Percentiles rank a stretch among this genome's conserved stretches.
These are phyloP conservation scores for Conchocele bisecta DNA, from an alignment of 2,888 invertebrate species.

Conservation along the genomic window DNA sequence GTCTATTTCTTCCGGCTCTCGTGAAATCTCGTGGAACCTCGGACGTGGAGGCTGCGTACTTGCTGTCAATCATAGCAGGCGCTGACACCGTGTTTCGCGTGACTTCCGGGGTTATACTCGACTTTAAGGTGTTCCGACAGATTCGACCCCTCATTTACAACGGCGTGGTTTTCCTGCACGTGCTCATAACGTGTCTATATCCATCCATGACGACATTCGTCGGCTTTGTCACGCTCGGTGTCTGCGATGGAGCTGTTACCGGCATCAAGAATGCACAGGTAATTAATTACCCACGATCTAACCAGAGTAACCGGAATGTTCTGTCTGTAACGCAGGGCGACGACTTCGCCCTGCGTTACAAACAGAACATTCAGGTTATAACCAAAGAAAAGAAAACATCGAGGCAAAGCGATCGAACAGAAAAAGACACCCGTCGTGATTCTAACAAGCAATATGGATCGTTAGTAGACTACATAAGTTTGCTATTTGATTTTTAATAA, in stretches of 20 bases:
- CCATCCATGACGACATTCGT: slow-evolving; percentile 47
- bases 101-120: slow-evolving; percentile 64
- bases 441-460: too few species aligned
- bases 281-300: too few species aligned
- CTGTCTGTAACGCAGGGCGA: too few species aligned
- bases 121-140: slow-evolving; percentile 60
- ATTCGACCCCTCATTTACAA: slow-evolving; percentile 66
- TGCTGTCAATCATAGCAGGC: slow-evolving; percentile 65
- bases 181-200: slow-evolving; percentile 48
- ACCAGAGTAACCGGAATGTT: too few species aligned
- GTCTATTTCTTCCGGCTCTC: slow-evolving; percentile 71
- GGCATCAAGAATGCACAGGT: slow-evolving; percentile 51
- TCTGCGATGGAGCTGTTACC: slow-evolving; percentile 23
- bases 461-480: too few species aligned
- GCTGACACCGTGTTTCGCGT: slow-evolving; percentile 67
- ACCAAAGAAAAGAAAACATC: too few species aligned
- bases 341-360: too few species aligned
- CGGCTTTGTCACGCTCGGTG: slow-evolving; percentile 44
- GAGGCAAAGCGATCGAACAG: too few species aligned
- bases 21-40: slow-evolving; percentile 60
- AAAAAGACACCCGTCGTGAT: too few species aligned
- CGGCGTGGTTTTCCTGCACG: slow-evolving; percentile 60
- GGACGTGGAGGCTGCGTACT: slow-evolving; percentile 63
- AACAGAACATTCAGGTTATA: too few species aligned
- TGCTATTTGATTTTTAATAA: too few species aligned